Percentiles rank a stretch among this genome's conserved stretches.
phyloP scores from a whole-genome alignment of 2,888 invertebrate species.

The Caenorhabditis plicata region DNA sequence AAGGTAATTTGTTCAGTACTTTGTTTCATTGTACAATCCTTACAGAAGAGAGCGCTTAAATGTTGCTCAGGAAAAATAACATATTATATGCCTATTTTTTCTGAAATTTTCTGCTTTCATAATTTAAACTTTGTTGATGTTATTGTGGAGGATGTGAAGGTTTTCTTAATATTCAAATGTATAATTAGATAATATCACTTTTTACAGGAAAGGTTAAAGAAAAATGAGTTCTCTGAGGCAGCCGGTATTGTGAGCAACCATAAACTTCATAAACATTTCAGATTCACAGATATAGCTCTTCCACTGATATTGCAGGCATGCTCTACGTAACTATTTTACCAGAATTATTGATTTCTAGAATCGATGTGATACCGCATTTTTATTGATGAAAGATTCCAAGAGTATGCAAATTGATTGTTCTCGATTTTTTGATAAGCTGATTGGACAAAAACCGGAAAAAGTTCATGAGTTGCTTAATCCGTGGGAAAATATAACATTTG shows the following conservation, averaged over 20 bases:
- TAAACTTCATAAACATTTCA: not conserved
- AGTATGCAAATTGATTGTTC: conserved; percentile 4
- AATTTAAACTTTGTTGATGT: conserved; percentile 3
- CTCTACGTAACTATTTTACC: not conserved
- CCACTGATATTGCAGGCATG: conserved; percentile 8
- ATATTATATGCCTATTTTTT: conserved; percentile 3
- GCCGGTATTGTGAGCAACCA: conserved; percentile 5
- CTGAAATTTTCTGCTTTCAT: conserved; percentile 7
- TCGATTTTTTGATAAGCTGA: conserved; percentile 7
- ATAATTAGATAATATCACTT: not conserved
- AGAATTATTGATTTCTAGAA: not conserved
- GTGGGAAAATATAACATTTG: too few species aligned
- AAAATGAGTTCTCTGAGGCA: conserved; percentile 11
- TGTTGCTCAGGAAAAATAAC: not conserved
- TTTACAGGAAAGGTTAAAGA: not conserved
- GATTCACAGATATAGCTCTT: conserved; percentile 4
- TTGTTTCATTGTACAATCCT: not conserved
- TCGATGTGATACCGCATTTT: conserved; percentile 4
- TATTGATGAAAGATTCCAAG: not conserved
- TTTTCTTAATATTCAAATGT: not conserved
- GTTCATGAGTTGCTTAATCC: conserved; percentile 1
- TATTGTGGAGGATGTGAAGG: not conserved
- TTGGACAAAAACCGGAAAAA: not conserved
- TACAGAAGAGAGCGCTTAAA: conserved; percentile 1
- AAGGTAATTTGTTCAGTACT: not conserved